Conservation (phyloP, 2,113 vertebrate species). For the Australoheros scitulus region DNA sequence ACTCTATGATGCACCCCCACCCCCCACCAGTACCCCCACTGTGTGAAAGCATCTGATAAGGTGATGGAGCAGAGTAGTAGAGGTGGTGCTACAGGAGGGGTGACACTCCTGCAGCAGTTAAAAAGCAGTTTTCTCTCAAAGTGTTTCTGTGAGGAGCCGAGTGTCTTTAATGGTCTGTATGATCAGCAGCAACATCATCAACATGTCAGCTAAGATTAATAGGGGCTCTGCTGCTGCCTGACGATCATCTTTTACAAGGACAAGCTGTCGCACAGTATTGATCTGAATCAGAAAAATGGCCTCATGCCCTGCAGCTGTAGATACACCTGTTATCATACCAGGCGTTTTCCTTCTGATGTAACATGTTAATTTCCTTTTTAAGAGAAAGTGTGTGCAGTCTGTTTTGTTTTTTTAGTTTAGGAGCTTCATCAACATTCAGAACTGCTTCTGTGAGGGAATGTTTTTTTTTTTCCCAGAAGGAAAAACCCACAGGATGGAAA, state of each 20-base stretch:
- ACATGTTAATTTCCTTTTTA: neutral
- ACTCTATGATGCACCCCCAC: too few species aligned
- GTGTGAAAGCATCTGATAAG: too few species aligned
- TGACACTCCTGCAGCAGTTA: too few species aligned
- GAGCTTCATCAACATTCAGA: neutral
- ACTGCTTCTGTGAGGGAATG: neutral
- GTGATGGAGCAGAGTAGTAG: too few species aligned
- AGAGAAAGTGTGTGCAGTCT: neutral
- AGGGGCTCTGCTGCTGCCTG: neutral
- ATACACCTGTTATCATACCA: neutral
- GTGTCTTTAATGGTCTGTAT: neutral
- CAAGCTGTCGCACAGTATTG: accelerated
- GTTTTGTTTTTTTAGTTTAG: neutral
- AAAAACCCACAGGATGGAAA: neutral
- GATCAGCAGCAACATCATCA: neutral
- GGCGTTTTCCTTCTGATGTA: neutral
- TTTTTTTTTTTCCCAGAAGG: neutral
- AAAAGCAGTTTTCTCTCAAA: neutral
- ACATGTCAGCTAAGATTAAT: neutral
- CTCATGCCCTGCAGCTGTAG: accelerated
- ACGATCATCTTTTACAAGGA: neutral
- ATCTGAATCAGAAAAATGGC: neutral
- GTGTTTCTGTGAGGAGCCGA: neutral
- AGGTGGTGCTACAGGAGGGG: too few species aligned
- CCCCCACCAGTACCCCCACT: too few species aligned